Conservation (phyloP, 2,888 invertebrate species). For the Willowsia nigromaculata region DNA sequence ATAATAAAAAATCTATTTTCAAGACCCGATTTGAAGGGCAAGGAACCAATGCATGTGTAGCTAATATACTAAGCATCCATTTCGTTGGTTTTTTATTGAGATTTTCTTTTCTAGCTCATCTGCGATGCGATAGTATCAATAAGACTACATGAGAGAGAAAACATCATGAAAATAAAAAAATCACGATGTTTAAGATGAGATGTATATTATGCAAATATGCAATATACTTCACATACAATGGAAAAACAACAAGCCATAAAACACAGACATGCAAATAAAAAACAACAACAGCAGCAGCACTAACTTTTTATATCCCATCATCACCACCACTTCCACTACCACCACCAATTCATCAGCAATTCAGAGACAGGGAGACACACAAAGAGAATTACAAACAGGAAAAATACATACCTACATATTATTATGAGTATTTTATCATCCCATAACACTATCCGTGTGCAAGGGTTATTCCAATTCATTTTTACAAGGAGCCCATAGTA, state of each 20-base stretch:
- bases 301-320: constrained; percentile 21
- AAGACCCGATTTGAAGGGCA: too few species aligned
- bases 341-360: background rate
- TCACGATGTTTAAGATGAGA: background rate
- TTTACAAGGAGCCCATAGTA: background rate
- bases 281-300: background rate
- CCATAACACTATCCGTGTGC: background rate
- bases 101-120: too few species aligned
- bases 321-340: background rate
- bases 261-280: background rate
- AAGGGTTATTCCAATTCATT: background rate
- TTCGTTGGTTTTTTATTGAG: too few species aligned
- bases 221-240: background rate
- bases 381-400: background rate
- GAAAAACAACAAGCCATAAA: constrained; percentile 22
- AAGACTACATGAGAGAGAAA: background rate
- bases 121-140: background rate
- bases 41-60: too few species aligned
- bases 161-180: background rate
- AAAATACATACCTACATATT: too few species aligned
- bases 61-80: too few species aligned
- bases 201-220: constrained; percentile 14
- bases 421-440: background rate
- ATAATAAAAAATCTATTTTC: too few species aligned
- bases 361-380: background rate